Percentiles rank a stretch among this genome's conserved stretches.
Evolutionary conservation across 2,888 invertebrate genomes (phyloP).

Genomic region (Tetranychus piercei): DNA sequence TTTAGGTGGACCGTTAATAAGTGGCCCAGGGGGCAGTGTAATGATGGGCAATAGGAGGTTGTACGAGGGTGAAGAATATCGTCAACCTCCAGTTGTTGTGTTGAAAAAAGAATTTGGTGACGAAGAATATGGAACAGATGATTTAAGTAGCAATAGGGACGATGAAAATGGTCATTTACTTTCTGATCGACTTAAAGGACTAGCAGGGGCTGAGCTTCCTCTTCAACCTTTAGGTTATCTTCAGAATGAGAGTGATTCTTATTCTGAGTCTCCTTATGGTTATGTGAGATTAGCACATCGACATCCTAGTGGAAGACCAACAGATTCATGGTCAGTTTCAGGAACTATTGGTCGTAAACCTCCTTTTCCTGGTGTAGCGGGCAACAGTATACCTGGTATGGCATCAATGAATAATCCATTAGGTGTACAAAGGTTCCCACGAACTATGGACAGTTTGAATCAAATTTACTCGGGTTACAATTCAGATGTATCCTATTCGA

Average conservation of each 20-base stretch:
- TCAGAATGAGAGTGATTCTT: slow-evolving; percentile 23
- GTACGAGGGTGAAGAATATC: slow-evolving; percentile 21
- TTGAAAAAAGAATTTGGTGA: slow-evolving; percentile 68
- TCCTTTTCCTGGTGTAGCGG: slow-evolving; percentile 34
- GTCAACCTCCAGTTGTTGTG: slow-evolving; percentile 62
- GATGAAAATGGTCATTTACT: slow-evolving; percentile 28
- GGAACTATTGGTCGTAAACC: slow-evolving; percentile 72
- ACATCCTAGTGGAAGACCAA: slow-evolving; percentile 26
- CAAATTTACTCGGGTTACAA: slow-evolving; percentile 45
- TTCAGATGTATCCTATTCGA: slow-evolving; percentile 11
- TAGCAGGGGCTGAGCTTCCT: slow-evolving; percentile 26
- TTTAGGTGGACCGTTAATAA: slow-evolving; percentile 13
- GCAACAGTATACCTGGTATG: not conserved
- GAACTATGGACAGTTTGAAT: slow-evolving; percentile 71
- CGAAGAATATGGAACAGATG: slow-evolving; percentile 31
- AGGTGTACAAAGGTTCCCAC: slow-evolving; percentile 54
- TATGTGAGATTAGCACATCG: slow-evolving; percentile 6
- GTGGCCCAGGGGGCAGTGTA: slow-evolving; percentile 8
- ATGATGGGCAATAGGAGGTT: slow-evolving; percentile 12
- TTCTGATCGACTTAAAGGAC: slow-evolving; percentile 27
- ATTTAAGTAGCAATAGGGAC: slow-evolving; percentile 26
- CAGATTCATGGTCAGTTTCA: slow-evolving; percentile 35
- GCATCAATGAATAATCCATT: not conserved
- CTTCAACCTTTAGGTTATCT: slow-evolving; percentile 24
- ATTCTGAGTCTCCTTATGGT: slow-evolving; percentile 24